phyloP scores from a whole-genome alignment of 2,888 invertebrate species.

The Idaea biselata region DNA sequence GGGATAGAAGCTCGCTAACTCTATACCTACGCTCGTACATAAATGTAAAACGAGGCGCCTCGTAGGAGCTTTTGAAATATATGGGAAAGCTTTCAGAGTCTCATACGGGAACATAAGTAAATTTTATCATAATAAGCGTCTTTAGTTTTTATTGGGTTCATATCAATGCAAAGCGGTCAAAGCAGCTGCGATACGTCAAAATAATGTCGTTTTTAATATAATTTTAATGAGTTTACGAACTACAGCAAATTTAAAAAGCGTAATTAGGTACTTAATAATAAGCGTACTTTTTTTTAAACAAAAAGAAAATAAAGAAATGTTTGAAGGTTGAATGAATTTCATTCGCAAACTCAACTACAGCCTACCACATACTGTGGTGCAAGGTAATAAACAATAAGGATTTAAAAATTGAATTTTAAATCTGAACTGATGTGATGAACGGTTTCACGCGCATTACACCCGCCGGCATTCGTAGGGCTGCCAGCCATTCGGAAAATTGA shows the following conservation, averaged over 20 bases:
- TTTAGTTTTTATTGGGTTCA: not conserved
- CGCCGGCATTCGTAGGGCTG: conserved; percentile 44
- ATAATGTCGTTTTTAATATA: no score
- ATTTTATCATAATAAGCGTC: not conserved
- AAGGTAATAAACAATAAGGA: conserved; percentile 8
- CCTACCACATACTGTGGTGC: conserved; percentile 21
- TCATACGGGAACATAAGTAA: not conserved
- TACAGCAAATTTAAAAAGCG: no score
- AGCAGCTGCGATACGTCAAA: no score
- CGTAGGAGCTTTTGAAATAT: conserved; percentile 14
- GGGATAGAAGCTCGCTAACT: conserved; percentile 12
- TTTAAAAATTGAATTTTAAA: conserved; percentile 38
- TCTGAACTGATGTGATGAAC: conserved; percentile 51
- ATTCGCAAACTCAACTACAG: not conserved
- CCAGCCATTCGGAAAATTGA: conserved; percentile 20
- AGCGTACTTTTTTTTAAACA: no score
- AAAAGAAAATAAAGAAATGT: no score
- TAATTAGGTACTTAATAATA: no score
- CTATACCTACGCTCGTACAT: not conserved
- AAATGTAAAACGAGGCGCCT: not conserved
- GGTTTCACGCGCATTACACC: conserved; percentile 60
- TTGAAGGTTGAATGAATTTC: not conserved
- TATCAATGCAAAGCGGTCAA: not conserved
- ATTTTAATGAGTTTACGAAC: no score
- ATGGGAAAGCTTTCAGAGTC: not conserved